Evolutionary conservation across 2,888 invertebrate species (phyloP), one percentile per base, ranked within the genome.

Genomic region (Xestia xanthographa): DNA sequence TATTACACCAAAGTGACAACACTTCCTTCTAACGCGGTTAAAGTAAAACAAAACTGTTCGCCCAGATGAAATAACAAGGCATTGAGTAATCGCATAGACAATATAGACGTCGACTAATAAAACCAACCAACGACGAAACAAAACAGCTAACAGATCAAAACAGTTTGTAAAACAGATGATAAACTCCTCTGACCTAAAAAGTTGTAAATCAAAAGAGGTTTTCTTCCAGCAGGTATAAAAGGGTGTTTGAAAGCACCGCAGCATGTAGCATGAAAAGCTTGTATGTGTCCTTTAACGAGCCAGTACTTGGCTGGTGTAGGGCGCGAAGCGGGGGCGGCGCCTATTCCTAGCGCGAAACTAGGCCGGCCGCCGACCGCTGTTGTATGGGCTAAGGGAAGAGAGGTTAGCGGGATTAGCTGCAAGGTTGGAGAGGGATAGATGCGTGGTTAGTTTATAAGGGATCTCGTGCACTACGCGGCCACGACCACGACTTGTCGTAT

Each of bases 301-400:
- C 85, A 90, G 93, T 92, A 93, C 91, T 95, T 95, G 94, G 95
- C 93, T 93, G 91, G 92, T 91, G 90, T 93, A 93, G 94, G 93
- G 93, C 92, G 92, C 91, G 91, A 91, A 93, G 95, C 93, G 95
- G 94, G 94, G 94, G 95, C 95, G 95, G 95, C 92, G 95, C 93
- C 95, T 96, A 96, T 96, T 96, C 95, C 95, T 93, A 95, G 95
- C 91, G 92, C 93, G 88, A 95, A 96, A 95, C 95, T 96, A 96
- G 96, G 96, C 95, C 96, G 96, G 95, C 93, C 95, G 94, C 94
- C 96, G 96, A 96, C 95, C 94, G 94, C 93, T 89, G 85, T 74
- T 76, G 82, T 72, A 71, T 88, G 92, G 88, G 77, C 66, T 79
- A 82, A 87, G 74, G 29, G 53, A 85, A 22, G 63, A 86, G 86